phyloP scores from a whole-genome alignment of 1,140 invertebrate genomes.

The Solenopsis invicta region DNA sequence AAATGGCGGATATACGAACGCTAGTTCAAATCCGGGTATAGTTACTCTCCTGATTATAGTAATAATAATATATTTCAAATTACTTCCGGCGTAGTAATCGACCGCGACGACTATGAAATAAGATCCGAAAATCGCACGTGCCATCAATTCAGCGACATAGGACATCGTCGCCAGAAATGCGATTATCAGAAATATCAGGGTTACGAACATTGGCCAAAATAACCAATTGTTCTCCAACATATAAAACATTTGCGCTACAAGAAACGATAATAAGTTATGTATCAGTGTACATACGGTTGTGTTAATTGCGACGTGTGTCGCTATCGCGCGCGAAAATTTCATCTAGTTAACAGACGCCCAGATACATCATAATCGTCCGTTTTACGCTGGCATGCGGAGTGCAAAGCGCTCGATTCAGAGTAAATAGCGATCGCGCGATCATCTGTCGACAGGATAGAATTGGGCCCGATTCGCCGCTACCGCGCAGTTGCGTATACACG shows the following conservation, averaged over 20 bases:
- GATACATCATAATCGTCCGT: constrained; percentile 17
- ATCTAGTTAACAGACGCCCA: constrained; percentile 3
- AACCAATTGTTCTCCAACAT: constrained; percentile 87
- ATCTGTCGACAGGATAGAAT: constrained; percentile 57
- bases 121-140: constrained; percentile 89
- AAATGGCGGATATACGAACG: constrained; percentile 89
- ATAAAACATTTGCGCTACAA: constrained; percentile 18
- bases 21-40: constrained; percentile 88
- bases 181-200: constrained; percentile 85
- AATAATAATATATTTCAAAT: constrained; percentile 91
- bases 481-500: constrained; percentile 62
- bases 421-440: constrained; percentile 59
- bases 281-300: background rate
- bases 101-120: constrained; percentile 89
- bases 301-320: background rate
- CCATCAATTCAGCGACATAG: background rate
- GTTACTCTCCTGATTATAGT: constrained; percentile 89
- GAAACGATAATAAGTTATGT: background rate
- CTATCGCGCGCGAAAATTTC: constrained; percentile 14
- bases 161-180: constrained; percentile 82
- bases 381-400: background rate
- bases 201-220: constrained; percentile 89
- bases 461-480: constrained; percentile 6
- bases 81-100: constrained; percentile 89
- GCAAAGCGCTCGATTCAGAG: background rate